Percentiles rank a stretch among this genome's conserved stretches.
phyloP scores from a whole-genome alignment of 2,113 vertebrate genomes.

The Halichoeres trimaculatus region DNA sequence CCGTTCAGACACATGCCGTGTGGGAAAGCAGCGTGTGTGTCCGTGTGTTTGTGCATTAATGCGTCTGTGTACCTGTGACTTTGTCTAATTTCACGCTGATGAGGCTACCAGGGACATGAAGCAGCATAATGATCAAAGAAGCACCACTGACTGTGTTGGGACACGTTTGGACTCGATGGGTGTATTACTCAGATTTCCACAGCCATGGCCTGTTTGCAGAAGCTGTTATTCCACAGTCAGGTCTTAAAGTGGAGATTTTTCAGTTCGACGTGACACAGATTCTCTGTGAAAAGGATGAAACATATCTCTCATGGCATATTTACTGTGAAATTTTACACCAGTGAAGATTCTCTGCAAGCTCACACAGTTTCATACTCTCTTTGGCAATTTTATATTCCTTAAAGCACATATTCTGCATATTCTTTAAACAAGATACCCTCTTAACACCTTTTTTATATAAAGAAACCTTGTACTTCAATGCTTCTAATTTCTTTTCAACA shows the following conservation, averaged over 20 bases:
- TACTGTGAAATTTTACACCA: background rate
- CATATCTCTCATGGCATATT: constrained; percentile 2
- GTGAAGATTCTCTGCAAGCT: background rate
- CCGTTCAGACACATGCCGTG: constrained; percentile 24
- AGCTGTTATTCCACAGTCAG: background rate
- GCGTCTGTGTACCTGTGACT: constrained; percentile 11
- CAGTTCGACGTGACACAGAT: too few relatives aligned
- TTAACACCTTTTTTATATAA: too few relatives aligned
- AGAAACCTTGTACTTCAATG: too few relatives aligned
- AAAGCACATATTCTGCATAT: background rate
- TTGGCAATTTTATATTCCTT: background rate
- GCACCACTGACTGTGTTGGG: background rate
- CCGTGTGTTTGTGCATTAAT: constrained; percentile 36
- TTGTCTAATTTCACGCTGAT: constrained; percentile 9
- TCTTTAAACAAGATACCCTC: too few relatives aligned
- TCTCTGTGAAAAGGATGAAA: too few relatives aligned
- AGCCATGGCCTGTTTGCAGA: background rate
- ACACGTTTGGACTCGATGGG: background rate
- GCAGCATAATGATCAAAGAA: constrained; percentile 38
- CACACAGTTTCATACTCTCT: constrained; percentile 8
- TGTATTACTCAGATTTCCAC: background rate
- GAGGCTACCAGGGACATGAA: constrained; percentile 32
- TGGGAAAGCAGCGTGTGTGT: background rate
- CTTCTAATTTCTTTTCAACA: too few relatives aligned
- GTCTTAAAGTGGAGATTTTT: too few relatives aligned